Evolutionary conservation across 2,888 invertebrate species (phyloP), one percentile per base, ranked within the genome.

Genomic region (Agrotis puta): DNA sequence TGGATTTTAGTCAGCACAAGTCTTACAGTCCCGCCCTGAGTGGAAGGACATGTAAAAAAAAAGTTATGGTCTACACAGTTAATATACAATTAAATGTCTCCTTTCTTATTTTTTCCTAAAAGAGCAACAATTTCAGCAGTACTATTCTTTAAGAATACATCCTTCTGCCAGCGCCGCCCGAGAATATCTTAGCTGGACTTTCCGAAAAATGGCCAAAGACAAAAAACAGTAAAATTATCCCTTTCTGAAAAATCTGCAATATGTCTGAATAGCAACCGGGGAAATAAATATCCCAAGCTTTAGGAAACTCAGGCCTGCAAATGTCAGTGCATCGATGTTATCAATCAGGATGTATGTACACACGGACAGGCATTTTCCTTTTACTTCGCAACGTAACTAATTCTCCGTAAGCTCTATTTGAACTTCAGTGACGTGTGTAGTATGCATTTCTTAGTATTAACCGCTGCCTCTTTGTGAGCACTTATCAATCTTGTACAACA

Each of bases 381-480:
- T 61, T 20, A 45, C 63, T 14, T 53, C 18, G 57, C 56, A 24
- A 2, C 22, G 24, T 39, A n/a, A 39, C 14, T 5, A 43, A 50
- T 79, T 77, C 78, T 64, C 39, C 24, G 61, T 47, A 71, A 66
- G 53, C 64, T 47, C 16, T 24, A 57, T 43, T 71, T 64, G 47
- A 58, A 47, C 27, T 65, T 80, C n/a, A 43, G 14, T 81, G 69
- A 81, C 81, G 81, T 77, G 14, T 13, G 27, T 53, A 13, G 24
- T 22, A 24, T 64, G 53, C 62, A 67, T 24, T 71, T 78, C 82
- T 72, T 27, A 24, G 70, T 50, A 77, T 62, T 24, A 45, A 16
- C 48, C n/a, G 43, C 48, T 33, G 16, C 5, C 54, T 47, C 16
- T 68, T 33, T 59, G 33, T 48, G 62, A 58, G 24, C 18, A 53